Percentiles rank a stretch among this genome's conserved stretches.
phyloP scores from a whole-genome alignment of 2,797 vertebrate genomes.

The Hyperoplus immaculatus region DNA sequence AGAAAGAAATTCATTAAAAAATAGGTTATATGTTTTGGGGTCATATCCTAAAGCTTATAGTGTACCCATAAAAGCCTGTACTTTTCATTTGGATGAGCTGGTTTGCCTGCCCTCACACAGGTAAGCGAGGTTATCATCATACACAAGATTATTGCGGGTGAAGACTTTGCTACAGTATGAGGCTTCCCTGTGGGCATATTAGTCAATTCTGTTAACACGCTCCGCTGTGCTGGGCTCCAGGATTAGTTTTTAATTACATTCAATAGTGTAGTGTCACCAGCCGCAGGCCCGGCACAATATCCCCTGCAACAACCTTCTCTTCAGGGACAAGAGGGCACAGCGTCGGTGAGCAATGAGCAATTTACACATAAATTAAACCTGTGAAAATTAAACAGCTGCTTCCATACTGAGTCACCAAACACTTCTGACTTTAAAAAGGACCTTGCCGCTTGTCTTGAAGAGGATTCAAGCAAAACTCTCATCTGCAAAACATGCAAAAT shows the following conservation, averaged over 20 bases:
- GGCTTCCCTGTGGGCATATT: constrained; percentile 52
- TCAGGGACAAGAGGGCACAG: not conserved
- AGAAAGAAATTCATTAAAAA: not conserved
- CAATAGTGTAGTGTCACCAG: constrained; percentile 43
- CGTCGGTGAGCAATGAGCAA: constrained; percentile 26
- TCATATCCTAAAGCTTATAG: too few species aligned
- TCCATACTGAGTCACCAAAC: constrained; percentile 21
- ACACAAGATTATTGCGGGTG: constrained; percentile 20
- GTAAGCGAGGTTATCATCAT: not conserved
- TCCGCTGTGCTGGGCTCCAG: constrained; percentile 41
- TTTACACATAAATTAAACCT: constrained; percentile 43
- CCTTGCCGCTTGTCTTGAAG: constrained; percentile 1
- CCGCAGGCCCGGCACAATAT: constrained; percentile 20
- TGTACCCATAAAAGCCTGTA: not conserved
- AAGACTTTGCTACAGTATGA: constrained; percentile 24
- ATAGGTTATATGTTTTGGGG: not conserved
- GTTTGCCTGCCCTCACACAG: not conserved
- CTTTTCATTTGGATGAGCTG: not conserved
- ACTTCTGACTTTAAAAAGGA: constrained; percentile 17
- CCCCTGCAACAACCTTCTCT: constrained; percentile 30
- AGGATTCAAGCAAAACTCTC: not conserved
- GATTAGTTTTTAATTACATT: constrained; percentile 74
- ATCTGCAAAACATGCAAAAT: not conserved
- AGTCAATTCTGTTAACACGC: constrained; percentile 60
- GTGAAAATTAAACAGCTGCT: constrained; percentile 20